Evolutionary conservation across 2,797 vertebrate species (phyloP), one percentile per base, ranked within the genome.

Genomic region (Sylvia borin): DNA sequence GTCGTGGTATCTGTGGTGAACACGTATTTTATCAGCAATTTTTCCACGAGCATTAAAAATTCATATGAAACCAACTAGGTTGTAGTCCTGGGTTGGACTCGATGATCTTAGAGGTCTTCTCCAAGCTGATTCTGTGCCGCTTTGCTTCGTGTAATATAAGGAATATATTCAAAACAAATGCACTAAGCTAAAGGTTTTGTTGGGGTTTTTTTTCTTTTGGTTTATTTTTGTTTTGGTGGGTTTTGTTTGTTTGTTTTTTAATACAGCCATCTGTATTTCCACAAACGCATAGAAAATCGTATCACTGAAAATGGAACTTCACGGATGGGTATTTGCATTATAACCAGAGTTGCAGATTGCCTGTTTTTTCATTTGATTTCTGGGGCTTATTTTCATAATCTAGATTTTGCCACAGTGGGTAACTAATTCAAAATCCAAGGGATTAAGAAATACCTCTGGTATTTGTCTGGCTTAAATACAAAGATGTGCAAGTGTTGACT

Each of bases 361-460:
- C 38, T 31, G 16, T 3, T 31, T 72, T 87, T 71, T 76, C 19
- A 0, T 87, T 90, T 80, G 60, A 77, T 83, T 90, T 93, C 53
- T 76, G 34, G 50, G 61, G 13, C 3, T 91, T 95, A 62, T 89
- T 94, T 95, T 91, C 71, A 73, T 80, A 80, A 90, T 75, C 87
- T 92, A 83, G 71, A 82, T 96, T 95, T 96, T 1, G 0, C 54
- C 76, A 45, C 38, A 31, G 21, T 66, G 45, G 64, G 72, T 77
- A 90, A 74, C 78, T 78, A 80, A 92, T 85, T 76, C 79, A 89
- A 42, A 93, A 92, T 93, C 77, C 53, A 67, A 75, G 79, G 78
- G 85, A 95, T 96, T 96, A 95, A 96, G 76, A 89, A 97, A 90
- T 96, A 92, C 91, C 92, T 95, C 74, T 80, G 73, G 91, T 93